A percentile compares a stretch with the other conserved stretches of the same genome.
These are phyloP conservation scores for Lasioglossum vierecki DNA, from an alignment of 2,888 invertebrate genomes.

Conservation along the genomic window DNA sequence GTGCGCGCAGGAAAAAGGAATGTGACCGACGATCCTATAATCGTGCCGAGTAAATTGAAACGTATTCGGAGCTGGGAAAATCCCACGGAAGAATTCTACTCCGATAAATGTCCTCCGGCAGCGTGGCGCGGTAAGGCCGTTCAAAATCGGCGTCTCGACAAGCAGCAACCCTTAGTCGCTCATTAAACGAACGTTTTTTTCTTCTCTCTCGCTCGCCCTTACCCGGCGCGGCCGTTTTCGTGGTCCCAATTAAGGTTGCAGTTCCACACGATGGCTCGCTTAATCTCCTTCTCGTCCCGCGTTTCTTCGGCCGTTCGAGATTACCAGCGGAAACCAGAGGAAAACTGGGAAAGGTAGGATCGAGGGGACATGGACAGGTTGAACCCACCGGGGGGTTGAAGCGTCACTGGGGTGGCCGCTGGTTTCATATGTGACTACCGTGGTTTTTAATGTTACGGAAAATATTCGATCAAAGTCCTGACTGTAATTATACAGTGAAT, in stretches of 20 bases:
- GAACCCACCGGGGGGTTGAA: conserved; percentile 13
- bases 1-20: background rate
- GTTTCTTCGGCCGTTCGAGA: conserved; percentile 39
- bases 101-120: conserved; percentile 36
- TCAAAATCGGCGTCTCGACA: conserved; percentile 46
- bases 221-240: conserved; percentile 31
- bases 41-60: conserved; percentile 40
- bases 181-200: conserved; percentile 54
- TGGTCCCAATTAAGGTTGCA: conserved; percentile 57
- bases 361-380: conserved; percentile 13
- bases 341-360: conserved; percentile 9
- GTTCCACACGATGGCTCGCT: conserved; percentile 42
- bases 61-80: conserved; percentile 6
- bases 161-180: conserved; percentile 31
- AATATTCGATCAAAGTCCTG: too few species aligned
- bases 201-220: background rate
- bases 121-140: background rate
- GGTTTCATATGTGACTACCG: conserved; percentile 40
- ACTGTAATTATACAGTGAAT: background rate
- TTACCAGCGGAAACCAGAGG: conserved; percentile 2
- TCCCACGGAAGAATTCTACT: conserved; percentile 23
- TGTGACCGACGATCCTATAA: conserved; percentile 6
- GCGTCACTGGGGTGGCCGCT: background rate
- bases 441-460: conserved; percentile 45
- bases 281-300: conserved; percentile 50